Percentiles rank a stretch among this genome's conserved stretches.
Evolutionary conservation across 2,888 invertebrate genomes (phyloP).

Genomic region (Chloromyia formosa): DNA sequence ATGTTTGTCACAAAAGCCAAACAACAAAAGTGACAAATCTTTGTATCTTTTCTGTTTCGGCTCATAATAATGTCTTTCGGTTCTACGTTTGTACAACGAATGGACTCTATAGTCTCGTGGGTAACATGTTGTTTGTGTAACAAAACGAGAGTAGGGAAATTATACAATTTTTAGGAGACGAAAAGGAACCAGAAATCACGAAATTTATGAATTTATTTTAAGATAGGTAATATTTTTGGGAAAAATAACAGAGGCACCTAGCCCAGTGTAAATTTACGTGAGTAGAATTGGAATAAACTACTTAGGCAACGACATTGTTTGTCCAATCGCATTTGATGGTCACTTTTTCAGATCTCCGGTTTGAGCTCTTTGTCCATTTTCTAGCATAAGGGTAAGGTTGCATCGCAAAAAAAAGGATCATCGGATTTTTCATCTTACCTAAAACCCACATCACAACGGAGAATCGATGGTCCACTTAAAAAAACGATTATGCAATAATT

Average conservation of each 20-base stretch:
- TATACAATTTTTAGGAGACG: constrained; percentile 13
- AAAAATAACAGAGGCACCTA: neutral
- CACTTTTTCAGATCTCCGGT: too few species aligned
- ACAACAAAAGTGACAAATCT: constrained; percentile 17
- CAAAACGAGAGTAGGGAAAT: neutral
- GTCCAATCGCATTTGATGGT: too few species aligned
- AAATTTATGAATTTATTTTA: constrained; percentile 37
- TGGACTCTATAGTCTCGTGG: neutral
- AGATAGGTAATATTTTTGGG: neutral
- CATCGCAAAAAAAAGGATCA: too few species aligned
- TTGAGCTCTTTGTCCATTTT: too few species aligned
- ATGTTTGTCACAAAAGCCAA: neutral
- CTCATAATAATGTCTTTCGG: neutral
- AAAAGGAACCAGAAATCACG: constrained; percentile 21
- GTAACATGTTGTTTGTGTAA: neutral
- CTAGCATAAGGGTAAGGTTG: too few species aligned
- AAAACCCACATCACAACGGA: neutral
- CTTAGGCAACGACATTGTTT: constrained; percentile 6
- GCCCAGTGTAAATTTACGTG: constrained; percentile 16
- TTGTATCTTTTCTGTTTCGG: constrained; percentile 1
- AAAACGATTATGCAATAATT: too few species aligned
- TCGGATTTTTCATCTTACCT: neutral
- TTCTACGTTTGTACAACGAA: neutral
- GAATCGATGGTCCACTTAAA: neutral
- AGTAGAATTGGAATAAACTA: constrained; percentile 24